Evolutionary conservation across 2,113 vertebrate genomes (phyloP).

Genomic region (Proterorhinus semilunaris): DNA sequence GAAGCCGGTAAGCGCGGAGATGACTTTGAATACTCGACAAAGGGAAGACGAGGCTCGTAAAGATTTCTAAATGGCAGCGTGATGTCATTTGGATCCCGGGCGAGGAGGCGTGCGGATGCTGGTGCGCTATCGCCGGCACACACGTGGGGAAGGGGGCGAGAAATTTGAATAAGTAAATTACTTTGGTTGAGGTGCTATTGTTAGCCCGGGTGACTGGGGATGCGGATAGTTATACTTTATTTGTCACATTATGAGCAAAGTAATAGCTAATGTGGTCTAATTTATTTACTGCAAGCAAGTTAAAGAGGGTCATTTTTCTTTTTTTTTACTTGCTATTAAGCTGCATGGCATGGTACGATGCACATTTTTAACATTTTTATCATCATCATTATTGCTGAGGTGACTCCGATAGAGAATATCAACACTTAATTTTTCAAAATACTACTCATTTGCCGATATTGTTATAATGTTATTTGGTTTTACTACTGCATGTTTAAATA

Average conservation of each 20-base stretch:
- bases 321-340: not conserved
- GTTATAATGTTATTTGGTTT: too few relatives aligned
- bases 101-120: not conserved
- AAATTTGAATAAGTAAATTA: not conserved
- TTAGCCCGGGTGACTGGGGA: not conserved
- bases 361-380: too few relatives aligned
- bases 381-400: too few relatives aligned
- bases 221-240: not conserved
- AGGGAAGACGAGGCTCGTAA: conserved; percentile 15
- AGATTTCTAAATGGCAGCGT: conserved; percentile 28
- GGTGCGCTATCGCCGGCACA: conserved; percentile 13
- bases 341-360: too few relatives aligned
- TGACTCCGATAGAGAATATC: too few relatives aligned
- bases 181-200: not conserved
- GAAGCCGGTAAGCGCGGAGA: conserved; percentile 27
- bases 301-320: not conserved
- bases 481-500: too few relatives aligned
- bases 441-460: too few relatives aligned
- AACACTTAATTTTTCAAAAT: too few relatives aligned
- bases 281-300: not conserved
- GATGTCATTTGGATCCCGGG: conserved; percentile 20
- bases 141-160: conserved; percentile 24
- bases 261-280: not conserved
- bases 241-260: not conserved
- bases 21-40: conserved; percentile 31